Conservation (phyloP, 2,797 vertebrate genomes). For the Hylomyscus alleni region DNA sequence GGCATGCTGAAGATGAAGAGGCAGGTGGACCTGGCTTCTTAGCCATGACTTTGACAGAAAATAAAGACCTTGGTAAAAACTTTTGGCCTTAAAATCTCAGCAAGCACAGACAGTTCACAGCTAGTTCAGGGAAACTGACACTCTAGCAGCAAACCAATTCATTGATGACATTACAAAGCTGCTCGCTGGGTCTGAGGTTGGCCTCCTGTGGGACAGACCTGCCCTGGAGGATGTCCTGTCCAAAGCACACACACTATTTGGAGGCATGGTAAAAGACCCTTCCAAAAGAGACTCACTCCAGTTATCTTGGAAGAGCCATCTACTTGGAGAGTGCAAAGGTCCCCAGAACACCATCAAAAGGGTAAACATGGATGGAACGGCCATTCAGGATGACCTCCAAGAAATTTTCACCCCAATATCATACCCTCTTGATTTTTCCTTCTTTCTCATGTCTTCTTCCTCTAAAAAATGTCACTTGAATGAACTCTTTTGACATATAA, state of each 20-base stretch:
- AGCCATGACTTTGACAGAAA: slow-evolving; percentile 69
- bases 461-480: slow-evolving; percentile 2
- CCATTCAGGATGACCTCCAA: neutral
- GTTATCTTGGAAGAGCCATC: neutral
- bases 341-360: neutral
- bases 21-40: slow-evolving; percentile 54
- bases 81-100: slow-evolving; percentile 39
- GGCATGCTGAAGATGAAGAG: slow-evolving; percentile 39
- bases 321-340: neutral
- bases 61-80: slow-evolving; percentile 60
- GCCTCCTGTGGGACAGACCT: neutral
- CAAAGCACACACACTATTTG: neutral
- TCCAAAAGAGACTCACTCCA: neutral
- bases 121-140: slow-evolving; percentile 60
- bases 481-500: slow-evolving; percentile 7
- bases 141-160: slow-evolving; percentile 31
- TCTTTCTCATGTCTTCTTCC: slow-evolving; percentile 16
- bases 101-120: slow-evolving; percentile 67
- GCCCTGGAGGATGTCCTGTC: neutral
- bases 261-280: neutral
- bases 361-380: neutral
- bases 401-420: neutral
- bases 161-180: slow-evolving; percentile 44
- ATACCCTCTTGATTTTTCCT: slow-evolving; percentile 3
- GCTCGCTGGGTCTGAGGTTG: neutral